These are phyloP conservation scores for Agonopterix subpropinquella DNA, from an alignment of 2,888 invertebrate species.

Conservation along the genomic window DNA sequence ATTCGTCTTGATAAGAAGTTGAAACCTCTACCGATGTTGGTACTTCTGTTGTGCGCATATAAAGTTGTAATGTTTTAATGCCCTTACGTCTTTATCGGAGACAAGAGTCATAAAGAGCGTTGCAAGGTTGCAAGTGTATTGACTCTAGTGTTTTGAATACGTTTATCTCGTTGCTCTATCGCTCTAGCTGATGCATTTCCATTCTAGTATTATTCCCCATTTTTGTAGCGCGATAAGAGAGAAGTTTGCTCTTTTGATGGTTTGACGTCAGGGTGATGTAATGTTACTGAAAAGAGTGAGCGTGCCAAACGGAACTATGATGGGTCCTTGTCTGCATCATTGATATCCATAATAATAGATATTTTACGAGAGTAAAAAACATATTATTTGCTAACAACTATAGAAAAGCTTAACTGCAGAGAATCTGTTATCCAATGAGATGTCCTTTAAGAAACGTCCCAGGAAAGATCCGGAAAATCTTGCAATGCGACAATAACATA, in stretches of 20 bases:
- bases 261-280: constrained; percentile 67
- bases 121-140: constrained; percentile 73
- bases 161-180: constrained; percentile 61
- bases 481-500: too few relatives aligned
- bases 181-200: constrained; percentile 49
- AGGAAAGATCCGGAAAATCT: too few relatives aligned
- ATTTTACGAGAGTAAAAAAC: background rate
- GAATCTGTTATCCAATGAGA: too few relatives aligned
- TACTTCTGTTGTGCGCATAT: constrained; percentile 27
- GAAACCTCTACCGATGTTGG: constrained; percentile 9
- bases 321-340: constrained; percentile 25
- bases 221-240: constrained; percentile 35
- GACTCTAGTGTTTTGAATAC: constrained; percentile 64
- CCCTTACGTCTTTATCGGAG: constrained; percentile 69
- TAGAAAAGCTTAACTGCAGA: too few relatives aligned
- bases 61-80: constrained; percentile 60
- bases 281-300: constrained; percentile 32
- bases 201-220: constrained; percentile 27
- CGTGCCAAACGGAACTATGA: constrained; percentile 48
- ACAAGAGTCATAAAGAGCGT: constrained; percentile 62
- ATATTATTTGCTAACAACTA: background rate
- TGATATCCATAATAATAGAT: background rate
- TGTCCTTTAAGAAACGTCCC: too few relatives aligned
- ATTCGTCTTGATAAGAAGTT: constrained; percentile 5
- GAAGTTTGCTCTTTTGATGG: constrained; percentile 45